A percentile compares a stretch with the other conserved stretches of the same genome.
Conservation (phyloP, 64 coral and sea anemone species). For the Anthopleura sola region DNA sequence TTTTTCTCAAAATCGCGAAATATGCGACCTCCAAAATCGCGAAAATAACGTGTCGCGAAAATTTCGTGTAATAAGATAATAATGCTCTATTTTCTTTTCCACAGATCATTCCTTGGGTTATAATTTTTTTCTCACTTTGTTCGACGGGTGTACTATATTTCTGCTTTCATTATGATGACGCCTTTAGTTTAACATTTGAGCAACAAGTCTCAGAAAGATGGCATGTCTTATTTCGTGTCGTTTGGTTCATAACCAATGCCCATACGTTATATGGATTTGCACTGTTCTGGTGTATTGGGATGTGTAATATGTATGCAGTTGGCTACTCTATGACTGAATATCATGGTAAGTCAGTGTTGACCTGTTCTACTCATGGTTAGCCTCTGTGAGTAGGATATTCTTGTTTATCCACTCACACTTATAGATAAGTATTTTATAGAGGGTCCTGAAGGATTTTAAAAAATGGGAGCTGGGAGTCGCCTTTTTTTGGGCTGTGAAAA, state of each 20-base stretch:
- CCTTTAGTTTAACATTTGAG: conserved; percentile 10
- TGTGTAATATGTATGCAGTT: conserved; percentile 71
- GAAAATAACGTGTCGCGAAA: conserved; percentile 72
- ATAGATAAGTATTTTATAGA: no score
- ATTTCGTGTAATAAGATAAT: not conserved
- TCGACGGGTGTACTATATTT: not conserved
- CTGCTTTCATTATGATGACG: conserved; percentile 12
- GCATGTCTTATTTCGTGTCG: conserved; percentile 32
- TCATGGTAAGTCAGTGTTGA: conserved; percentile 64
- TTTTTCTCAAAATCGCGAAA: no score
- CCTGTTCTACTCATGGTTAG: no score
- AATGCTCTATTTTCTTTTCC: not conserved
- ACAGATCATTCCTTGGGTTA: conserved; percentile 3
- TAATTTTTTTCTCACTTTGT: not conserved
- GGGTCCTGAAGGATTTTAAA: no score
- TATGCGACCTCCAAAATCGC: no score
- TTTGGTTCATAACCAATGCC: conserved; percentile 57
- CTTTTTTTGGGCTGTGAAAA: no score
- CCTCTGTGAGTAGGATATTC: no score
- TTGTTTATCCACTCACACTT: no score
- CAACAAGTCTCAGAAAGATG: conserved; percentile 3
- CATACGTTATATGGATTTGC: conserved; percentile 64
- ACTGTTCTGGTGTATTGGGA: conserved; percentile 63
- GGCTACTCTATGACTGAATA: conserved; percentile 82
- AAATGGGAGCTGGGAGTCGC: no score